Evolutionary conservation across 2,113 vertebrate genomes (phyloP).

Genomic region (Lamprotornis superbus): DNA sequence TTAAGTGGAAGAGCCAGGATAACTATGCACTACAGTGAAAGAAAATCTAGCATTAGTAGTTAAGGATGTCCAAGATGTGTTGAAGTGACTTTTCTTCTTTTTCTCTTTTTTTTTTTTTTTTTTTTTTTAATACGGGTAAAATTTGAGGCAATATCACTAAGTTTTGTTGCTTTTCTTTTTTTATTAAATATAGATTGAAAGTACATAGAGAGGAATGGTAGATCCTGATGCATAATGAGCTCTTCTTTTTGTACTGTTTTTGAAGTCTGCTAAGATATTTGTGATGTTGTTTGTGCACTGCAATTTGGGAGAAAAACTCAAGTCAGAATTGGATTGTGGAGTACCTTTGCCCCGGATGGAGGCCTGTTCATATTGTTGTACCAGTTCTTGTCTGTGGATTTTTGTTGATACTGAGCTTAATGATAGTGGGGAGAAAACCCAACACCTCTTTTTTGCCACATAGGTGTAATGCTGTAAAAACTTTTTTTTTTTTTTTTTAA

Average conservation of each 20-base stretch:
- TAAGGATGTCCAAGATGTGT: constrained; percentile 56
- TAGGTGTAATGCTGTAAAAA: constrained; percentile 65
- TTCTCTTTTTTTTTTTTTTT: constrained; percentile 41
- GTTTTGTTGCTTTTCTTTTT: neutral
- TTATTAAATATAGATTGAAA: constrained; percentile 44
- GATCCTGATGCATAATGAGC: constrained; percentile 59
- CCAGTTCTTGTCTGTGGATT: constrained; percentile 40
- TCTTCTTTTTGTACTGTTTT: constrained; percentile 66
- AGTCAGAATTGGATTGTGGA: constrained; percentile 36
- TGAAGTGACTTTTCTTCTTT: constrained; percentile 61
- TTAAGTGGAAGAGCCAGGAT: constrained; percentile 68
- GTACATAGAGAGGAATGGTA: constrained; percentile 47
- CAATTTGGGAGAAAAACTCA: constrained; percentile 44
- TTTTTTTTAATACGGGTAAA: constrained; percentile 80
- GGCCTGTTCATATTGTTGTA: constrained; percentile 41
- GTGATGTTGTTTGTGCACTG: constrained; percentile 60
- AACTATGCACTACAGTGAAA: constrained; percentile 78
- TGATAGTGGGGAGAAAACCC: neutral
- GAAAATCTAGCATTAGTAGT: constrained; percentile 67
- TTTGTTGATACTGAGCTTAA: constrained; percentile 55
- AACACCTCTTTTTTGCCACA: constrained; percentile 58
- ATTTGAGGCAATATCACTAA: constrained; percentile 81
- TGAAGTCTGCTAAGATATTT: constrained; percentile 56
- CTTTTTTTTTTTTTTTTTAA: neutral
- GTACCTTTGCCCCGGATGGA: neutral